phyloP scores from a whole-genome alignment of 2,797 vertebrate genomes.

The Melanotaenia boesemani region DNA sequence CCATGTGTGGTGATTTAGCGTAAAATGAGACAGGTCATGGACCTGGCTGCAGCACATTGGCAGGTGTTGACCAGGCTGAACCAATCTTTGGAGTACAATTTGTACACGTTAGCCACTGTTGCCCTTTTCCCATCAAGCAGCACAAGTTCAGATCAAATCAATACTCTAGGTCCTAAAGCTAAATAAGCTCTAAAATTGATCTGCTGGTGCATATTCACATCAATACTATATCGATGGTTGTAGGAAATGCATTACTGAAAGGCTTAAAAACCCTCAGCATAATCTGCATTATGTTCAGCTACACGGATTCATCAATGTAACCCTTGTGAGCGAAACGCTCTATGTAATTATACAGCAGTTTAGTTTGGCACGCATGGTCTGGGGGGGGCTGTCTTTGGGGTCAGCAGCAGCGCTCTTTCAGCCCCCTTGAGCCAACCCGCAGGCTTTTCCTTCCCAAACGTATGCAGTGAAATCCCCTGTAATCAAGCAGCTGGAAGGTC shows the following conservation, averaged over 20 bases:
- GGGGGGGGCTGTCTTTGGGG: conserved; percentile 50
- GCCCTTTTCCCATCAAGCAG: conserved; percentile 47
- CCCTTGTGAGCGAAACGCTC: conserved; percentile 12
- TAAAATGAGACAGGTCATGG: conserved; percentile 64
- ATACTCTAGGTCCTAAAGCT: conserved; percentile 62
- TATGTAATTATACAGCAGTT: conserved; percentile 30
- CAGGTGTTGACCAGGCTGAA: conserved; percentile 48
- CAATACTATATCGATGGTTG: conserved; percentile 47
- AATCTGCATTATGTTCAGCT: conserved; percentile 23
- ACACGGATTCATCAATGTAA: conserved; percentile 19
- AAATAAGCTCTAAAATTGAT: conserved; percentile 67
- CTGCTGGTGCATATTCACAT: conserved; percentile 45
- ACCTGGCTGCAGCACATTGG: conserved; percentile 41
- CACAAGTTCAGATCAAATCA: conserved; percentile 60
- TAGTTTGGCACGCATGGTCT: conserved; percentile 36
- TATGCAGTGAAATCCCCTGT: conserved; percentile 68
- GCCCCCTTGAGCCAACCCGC: conserved; percentile 32
- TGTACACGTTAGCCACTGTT: conserved; percentile 60
- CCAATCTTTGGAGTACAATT: conserved; percentile 63
- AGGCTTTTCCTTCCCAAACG: conserved; percentile 57
- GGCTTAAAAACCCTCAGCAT: conserved; percentile 3
- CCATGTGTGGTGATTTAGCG: conserved; percentile 35
- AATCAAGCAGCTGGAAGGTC: conserved; percentile 75
- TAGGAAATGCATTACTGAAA: conserved; percentile 30
- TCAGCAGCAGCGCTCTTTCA: conserved; percentile 49